These are phyloP conservation scores for Xerus inauris DNA, from an alignment of 2,113 vertebrate species.

Conservation along the genomic window DNA sequence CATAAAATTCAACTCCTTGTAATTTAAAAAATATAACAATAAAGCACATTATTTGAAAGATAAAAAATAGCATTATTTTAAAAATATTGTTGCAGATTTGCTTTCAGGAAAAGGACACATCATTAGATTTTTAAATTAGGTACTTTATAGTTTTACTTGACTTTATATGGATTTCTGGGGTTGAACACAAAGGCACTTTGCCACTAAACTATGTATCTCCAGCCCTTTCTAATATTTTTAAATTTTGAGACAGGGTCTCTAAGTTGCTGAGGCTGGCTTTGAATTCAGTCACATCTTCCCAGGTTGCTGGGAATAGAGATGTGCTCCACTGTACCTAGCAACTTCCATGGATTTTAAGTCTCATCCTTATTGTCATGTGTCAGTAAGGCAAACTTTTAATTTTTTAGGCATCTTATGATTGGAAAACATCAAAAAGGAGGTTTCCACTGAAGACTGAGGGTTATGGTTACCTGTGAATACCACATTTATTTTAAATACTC, in stretches of 20 bases:
- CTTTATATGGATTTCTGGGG: neutral
- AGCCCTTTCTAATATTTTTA: no score
- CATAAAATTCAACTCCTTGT: constrained; percentile 33
- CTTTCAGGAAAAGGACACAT: constrained; percentile 10
- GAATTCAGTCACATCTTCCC: no score
- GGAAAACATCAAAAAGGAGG: neutral
- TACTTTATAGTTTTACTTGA: constrained; percentile 22
- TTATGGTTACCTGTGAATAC: neutral
- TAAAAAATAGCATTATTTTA: neutral
- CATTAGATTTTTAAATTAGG: constrained; percentile 25
- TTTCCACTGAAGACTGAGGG: neutral
- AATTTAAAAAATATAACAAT: constrained; percentile 43
- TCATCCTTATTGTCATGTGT: neutral
- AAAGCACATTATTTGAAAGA: constrained; percentile 43
- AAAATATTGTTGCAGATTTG: constrained; percentile 8
- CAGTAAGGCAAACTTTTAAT: neutral
- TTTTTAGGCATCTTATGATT: constrained; percentile 19
- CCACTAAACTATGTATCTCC: no score
- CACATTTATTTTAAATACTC: neutral
- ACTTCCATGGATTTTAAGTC: neutral
- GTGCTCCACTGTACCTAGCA: no score
- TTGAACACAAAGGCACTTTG: no score
- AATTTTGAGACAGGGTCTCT: no score
- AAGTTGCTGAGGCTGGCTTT: no score
- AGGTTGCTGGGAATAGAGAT: no score